Conservation (phyloP, 2,888 invertebrate genomes). For the Nemapogon koenigi region DNA sequence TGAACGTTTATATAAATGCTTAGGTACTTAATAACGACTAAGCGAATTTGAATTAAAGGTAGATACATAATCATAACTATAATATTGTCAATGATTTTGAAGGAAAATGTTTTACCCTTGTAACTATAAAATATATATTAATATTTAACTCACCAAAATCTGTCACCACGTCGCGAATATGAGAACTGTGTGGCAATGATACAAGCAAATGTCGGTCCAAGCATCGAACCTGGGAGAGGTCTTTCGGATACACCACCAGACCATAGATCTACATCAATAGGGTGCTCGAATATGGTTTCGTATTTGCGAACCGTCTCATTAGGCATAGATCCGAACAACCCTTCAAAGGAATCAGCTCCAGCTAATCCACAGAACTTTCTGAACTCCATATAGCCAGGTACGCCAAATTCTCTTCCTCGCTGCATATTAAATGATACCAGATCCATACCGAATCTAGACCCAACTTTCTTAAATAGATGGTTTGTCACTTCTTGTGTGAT, state of each 20-base stretch:
- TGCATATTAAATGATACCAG: constrained; percentile 93
- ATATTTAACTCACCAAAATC: constrained; percentile 78
- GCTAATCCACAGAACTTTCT: constrained; percentile 89
- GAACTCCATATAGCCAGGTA: constrained; percentile 93
- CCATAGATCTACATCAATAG: constrained; percentile 93
- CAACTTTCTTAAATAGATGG: constrained; percentile 86
- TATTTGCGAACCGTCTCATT: constrained; percentile 86
- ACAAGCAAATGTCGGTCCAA: constrained; percentile 94
- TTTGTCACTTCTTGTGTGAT: constrained; percentile 91
- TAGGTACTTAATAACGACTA: not conserved
- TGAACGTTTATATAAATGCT: not conserved
- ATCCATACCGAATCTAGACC: constrained; percentile 83
- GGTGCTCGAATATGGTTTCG: constrained; percentile 86
- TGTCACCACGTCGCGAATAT: constrained; percentile 85
- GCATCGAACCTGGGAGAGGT: constrained; percentile 88
- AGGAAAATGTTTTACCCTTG: not conserved
- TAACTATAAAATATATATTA: not conserved
- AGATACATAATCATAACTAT: not conserved
- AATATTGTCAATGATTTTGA: not conserved
- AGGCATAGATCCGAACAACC: constrained; percentile 85
- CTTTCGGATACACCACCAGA: constrained; percentile 93
- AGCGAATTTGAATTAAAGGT: not conserved
- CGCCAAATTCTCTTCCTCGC: constrained; percentile 88
- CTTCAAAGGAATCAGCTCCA: constrained; percentile 78
- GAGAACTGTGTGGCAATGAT: constrained; percentile 93